Evolutionary conservation across 2,797 vertebrate genomes (phyloP).

Genomic region (Tragopan temminckii): DNA sequence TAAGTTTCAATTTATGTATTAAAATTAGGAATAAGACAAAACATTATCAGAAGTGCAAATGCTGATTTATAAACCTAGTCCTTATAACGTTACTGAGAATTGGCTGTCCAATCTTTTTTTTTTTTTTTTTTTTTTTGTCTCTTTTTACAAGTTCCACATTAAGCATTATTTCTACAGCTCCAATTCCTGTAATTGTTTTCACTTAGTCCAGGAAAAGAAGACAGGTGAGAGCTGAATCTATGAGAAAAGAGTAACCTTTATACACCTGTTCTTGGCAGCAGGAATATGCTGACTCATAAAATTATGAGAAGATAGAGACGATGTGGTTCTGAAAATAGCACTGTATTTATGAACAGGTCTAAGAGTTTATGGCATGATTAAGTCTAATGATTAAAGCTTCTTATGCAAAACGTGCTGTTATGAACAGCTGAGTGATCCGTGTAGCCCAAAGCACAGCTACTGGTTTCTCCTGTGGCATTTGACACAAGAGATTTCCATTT

Average conservation of each 20-base stretch:
- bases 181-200: slow-evolving; percentile 15
- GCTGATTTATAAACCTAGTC: not conserved
- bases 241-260: not conserved
- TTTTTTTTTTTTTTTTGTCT: not conserved
- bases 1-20: not conserved
- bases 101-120: not conserved
- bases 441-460: not conserved
- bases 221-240: not conserved
- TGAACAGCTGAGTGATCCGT: not conserved
- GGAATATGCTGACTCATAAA: not conserved
- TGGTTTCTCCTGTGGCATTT: not conserved
- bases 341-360: slow-evolving; percentile 20
- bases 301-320: not conserved
- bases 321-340: not conserved
- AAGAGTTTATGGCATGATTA: not conserved
- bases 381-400: slow-evolving; percentile 1
- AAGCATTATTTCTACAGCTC: not conserved
- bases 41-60: not conserved
- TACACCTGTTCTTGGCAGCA: not conserved
- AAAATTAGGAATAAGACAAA: not conserved
- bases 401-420: not conserved
- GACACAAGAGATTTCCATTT: slow-evolving; percentile 8
- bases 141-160: not conserved
- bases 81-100: not conserved
- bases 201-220: not conserved